Evolutionary conservation across 2,113 vertebrate species (phyloP).

Genomic region (Theropithecus gelada): DNA sequence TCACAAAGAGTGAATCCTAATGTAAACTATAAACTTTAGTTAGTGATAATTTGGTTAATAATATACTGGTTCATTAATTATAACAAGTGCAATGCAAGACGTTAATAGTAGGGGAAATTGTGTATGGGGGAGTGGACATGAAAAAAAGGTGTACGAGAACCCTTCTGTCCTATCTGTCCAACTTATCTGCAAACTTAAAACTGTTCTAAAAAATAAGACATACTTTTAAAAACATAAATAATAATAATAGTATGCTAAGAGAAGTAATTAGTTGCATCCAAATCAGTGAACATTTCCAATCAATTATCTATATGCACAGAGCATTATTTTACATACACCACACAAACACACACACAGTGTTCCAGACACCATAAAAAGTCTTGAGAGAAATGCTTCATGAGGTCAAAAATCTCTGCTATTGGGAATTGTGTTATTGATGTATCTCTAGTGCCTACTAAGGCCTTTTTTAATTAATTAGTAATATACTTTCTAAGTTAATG

Average conservation of each 20-base stretch:
- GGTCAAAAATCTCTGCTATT: background rate
- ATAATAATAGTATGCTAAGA: background rate
- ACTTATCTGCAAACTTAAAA: background rate
- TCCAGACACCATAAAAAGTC: background rate
- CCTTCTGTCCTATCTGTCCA: background rate
- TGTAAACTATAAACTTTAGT: background rate
- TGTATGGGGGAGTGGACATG: rapidly evolving
- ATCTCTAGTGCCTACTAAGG: background rate
- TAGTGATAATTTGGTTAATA: background rate
- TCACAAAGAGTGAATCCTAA: background rate
- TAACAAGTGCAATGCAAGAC: background rate
- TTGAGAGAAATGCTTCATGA: background rate
- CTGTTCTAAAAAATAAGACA: background rate
- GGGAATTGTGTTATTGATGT: background rate
- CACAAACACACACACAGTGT: background rate
- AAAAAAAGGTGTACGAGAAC: background rate
- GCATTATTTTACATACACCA: background rate
- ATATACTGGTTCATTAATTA: background rate
- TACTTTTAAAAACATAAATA: background rate
- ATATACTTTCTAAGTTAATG: background rate
- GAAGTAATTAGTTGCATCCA: background rate
- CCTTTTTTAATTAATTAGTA: background rate
- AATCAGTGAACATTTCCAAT: background rate
- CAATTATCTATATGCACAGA: background rate
- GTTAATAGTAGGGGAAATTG: background rate